Base-by-base conservation (phyloP, 2,888 invertebrate species). In the Protonemura montana region DNA sequence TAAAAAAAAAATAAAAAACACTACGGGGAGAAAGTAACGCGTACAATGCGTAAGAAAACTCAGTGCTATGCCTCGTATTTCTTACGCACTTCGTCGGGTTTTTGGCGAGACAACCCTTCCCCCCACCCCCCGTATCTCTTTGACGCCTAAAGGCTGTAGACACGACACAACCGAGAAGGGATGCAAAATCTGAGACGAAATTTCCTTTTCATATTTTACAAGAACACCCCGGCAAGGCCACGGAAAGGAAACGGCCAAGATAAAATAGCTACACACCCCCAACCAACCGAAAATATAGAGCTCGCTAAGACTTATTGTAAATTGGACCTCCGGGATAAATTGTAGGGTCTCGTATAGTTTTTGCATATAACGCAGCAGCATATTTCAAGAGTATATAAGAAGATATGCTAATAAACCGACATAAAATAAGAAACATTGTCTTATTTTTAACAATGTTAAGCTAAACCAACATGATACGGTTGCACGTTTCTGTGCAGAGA, bases 261-360 rank as follows among this genome's bases (percentile, higher is more conserved):
- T 78, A 29, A 29, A 78, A 25, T 10, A 78, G 7, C 7, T 21
- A 59, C 59, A 59, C 59, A 21, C 59, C 2, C 59, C 16, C 13
- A 59, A 5, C 5, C 41, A 35, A 29, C 21, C 41, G 6, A 29
- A 21, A 41, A 59, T 29, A 25, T 35, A 82, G 35, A 76, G 76
- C 10, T 35, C 42, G 85, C 77, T 59, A 86, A 85, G 86, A 80
- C 80, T 85, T 86, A 28, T 41, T 87, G 85, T 87, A 87, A 87
- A 87, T 85, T 87, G 85, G 85, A 28, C 87, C 87, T 85, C 28
- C 1, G 87, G 87, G 87, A 87, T 85, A 87, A 85, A 85, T 87
- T 87, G 87, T 85, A 82, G 85, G 84, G 59, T 85, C 80, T 41
- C 42, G 6, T 13, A 21, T 59, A 59, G 59, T 21, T 59, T 10